These are phyloP conservation scores for Eumerus sabulonum DNA, from an alignment of 2,888 invertebrate genomes.

Conservation along the genomic window DNA sequence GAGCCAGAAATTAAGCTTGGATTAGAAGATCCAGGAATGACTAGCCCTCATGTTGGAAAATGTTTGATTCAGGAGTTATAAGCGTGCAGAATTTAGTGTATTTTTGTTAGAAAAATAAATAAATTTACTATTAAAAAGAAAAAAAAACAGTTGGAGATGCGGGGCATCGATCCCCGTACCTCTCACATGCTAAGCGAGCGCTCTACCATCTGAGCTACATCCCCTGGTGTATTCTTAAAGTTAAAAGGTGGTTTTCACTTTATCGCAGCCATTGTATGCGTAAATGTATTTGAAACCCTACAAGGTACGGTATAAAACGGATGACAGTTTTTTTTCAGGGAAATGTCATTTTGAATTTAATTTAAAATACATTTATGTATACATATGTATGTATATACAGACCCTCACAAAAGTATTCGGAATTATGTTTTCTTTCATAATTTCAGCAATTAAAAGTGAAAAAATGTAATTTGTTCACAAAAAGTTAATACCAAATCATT, in stretches of 20 bases:
- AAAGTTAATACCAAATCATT: too few relatives aligned
- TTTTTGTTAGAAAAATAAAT: constrained; percentile 14
- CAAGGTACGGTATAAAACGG: too few relatives aligned
- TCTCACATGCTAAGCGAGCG: constrained; percentile 82
- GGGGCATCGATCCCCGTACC: constrained; percentile 81
- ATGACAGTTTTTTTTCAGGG: too few relatives aligned
- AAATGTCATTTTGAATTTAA: too few relatives aligned
- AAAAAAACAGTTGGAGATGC: constrained; percentile 62
- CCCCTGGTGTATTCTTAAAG: constrained; percentile 23
- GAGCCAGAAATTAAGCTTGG: constrained; percentile 25
- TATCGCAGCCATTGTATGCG: background rate
- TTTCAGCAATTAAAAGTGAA: too few relatives aligned
- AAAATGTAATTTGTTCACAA: too few relatives aligned
- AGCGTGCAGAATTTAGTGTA: background rate
- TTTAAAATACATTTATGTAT: too few relatives aligned
- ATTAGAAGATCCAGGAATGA: background rate
- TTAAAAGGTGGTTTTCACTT: background rate
- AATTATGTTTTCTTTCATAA: too few relatives aligned
- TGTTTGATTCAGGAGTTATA: constrained; percentile 48
- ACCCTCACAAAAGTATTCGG: too few relatives aligned
- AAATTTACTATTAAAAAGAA: constrained; percentile 34
- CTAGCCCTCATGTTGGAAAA: background rate
- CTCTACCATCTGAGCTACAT: constrained; percentile 81
- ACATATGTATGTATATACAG: too few relatives aligned
- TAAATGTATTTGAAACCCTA: background rate